These are phyloP conservation scores for Phoxinus dragarum DNA, from an alignment of 2,797 vertebrate genomes.

Conservation along the genomic window DNA sequence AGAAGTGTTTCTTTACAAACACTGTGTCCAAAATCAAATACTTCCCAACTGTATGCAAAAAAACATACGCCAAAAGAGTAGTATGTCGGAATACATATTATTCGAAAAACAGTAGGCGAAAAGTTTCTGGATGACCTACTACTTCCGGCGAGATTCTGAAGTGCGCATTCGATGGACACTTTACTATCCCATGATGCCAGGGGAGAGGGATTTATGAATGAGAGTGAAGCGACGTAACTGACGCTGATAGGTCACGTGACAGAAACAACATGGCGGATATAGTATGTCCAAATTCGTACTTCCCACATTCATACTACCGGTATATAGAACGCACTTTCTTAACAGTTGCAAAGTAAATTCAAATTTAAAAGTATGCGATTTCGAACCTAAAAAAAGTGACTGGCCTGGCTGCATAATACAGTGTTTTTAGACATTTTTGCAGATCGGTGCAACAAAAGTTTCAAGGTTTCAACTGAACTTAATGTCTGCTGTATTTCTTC, in stretches of 20 bases:
- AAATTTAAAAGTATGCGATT: not conserved
- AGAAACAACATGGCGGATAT: not conserved
- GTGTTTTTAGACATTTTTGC: not conserved
- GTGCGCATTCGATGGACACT: not conserved
- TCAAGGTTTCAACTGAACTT: not conserved
- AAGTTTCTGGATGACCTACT: not conserved
- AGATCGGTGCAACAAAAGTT: not conserved
- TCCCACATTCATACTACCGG: not conserved
- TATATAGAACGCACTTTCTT: not conserved
- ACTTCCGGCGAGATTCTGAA: not conserved
- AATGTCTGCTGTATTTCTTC: conserved; percentile 30
- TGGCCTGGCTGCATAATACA: not conserved
- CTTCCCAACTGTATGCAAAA: not conserved
- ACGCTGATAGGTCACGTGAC: not conserved
- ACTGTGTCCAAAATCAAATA: not conserved
- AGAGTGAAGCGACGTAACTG: not conserved
- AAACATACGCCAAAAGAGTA: not conserved
- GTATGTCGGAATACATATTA: not conserved
- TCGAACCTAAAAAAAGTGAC: not conserved
- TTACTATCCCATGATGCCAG: not conserved
- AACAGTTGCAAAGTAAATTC: not conserved
- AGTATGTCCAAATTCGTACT: not conserved
- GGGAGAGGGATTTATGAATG: not conserved
- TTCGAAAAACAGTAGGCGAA: not conserved
- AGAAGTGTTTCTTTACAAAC: not conserved